These are phyloP conservation scores for Riptortus pedestris DNA, from an alignment of 1,140 invertebrate genomes.

Conservation along the genomic window DNA sequence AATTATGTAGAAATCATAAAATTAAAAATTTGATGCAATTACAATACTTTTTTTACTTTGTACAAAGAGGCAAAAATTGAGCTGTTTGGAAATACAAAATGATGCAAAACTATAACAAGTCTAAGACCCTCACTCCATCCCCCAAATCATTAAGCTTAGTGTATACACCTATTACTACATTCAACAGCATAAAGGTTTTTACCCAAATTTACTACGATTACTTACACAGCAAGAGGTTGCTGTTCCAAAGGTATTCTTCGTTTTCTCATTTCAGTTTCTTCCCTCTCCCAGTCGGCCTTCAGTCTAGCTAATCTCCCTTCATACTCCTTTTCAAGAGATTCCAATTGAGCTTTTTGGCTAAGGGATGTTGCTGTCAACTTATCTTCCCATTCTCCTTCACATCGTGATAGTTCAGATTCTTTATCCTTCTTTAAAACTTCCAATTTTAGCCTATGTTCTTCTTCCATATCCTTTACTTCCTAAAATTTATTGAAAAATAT, in stretches of 20 bases:
- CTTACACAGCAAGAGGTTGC: not conserved
- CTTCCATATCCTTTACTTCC: conserved; percentile 20
- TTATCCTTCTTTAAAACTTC: conserved; percentile 18
- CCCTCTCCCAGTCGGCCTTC: conserved; percentile 18
- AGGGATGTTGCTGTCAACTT: conserved; percentile 21
- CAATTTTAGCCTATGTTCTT: not conserved
- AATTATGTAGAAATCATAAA: too few relatives aligned
- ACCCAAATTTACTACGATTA: not conserved
- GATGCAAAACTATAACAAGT: too few relatives aligned
- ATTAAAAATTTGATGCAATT: too few relatives aligned
- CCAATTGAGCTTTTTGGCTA: conserved; percentile 19
- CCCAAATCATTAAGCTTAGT: too few relatives aligned
- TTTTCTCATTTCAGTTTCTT: conserved; percentile 9
- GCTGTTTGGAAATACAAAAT: too few relatives aligned
- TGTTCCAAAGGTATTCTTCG: not conserved
- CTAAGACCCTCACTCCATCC: too few relatives aligned
- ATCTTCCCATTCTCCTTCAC: conserved; percentile 26
- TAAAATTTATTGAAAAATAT: not conserved
- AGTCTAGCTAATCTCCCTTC: conserved; percentile 6
- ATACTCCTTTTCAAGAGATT: conserved; percentile 17
- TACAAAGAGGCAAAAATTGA: too few relatives aligned
- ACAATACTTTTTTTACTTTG: too few relatives aligned
- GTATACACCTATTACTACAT: too few relatives aligned
- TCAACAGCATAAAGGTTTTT: too few relatives aligned
- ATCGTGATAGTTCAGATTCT: conserved; percentile 19